These are phyloP conservation scores for Lepisosteus osseus DNA, from an alignment of 2,113 vertebrate species.

Conservation along the genomic window DNA sequence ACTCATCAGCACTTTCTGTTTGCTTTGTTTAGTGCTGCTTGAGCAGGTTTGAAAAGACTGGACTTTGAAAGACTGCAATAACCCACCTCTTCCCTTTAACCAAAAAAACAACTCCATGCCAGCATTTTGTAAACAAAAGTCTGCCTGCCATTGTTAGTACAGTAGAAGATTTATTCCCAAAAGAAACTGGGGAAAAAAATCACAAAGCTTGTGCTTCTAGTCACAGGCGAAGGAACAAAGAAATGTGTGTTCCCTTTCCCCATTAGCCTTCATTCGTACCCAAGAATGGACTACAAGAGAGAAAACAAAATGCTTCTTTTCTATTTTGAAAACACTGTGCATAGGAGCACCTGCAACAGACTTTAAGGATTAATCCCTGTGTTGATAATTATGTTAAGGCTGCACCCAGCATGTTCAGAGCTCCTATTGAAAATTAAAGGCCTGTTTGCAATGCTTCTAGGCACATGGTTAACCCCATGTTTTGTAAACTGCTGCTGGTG, in stretches of 20 bases:
- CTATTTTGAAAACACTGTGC: conserved; percentile 2
- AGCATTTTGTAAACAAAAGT: background rate
- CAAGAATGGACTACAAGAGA: background rate
- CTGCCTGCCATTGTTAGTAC: background rate
- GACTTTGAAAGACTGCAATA: background rate
- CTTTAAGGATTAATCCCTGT: conserved; percentile 18
- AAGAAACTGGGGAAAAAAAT: background rate
- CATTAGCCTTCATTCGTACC: background rate
- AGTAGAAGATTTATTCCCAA: background rate
- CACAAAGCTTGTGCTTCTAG: background rate
- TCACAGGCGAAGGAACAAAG: background rate
- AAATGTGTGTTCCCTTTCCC: background rate
- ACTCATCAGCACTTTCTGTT: background rate
- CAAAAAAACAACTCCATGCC: background rate
- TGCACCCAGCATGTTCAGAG: conserved; percentile 30
- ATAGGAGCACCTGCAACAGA: conserved; percentile 11
- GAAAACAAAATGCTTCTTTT: background rate
- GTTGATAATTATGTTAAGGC: conserved; percentile 22
- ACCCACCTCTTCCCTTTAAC: background rate
- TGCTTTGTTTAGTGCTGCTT: conserved; percentile 2
- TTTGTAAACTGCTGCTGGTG: conserved; percentile 23
- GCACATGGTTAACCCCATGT: conserved; percentile 24
- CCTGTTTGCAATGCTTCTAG: conserved; percentile 29
- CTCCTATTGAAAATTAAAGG: conserved; percentile 37
- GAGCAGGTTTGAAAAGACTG: background rate